These are phyloP conservation scores for Siderastrea siderea DNA, from an alignment of 92 coral and sea anemone species.

Conservation along the genomic window DNA sequence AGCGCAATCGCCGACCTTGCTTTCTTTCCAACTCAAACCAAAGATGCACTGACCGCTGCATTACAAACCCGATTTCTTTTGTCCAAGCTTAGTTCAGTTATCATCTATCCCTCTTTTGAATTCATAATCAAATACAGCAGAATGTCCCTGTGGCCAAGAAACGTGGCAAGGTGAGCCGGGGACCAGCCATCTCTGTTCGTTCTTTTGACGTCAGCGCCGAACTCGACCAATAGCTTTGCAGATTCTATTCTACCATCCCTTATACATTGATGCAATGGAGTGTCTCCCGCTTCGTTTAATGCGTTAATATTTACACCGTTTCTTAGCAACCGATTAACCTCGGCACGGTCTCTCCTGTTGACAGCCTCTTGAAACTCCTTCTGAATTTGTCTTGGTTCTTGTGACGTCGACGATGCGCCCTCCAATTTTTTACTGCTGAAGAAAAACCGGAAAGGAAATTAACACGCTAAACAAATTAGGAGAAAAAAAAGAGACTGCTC, in stretches of 20 bases:
- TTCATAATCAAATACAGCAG: slow-evolving; percentile 75
- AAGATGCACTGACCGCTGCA: background rate
- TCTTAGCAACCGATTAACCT: slow-evolving; percentile 62
- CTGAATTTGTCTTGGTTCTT: slow-evolving; percentile 24
- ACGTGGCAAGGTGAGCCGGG: slow-evolving; percentile 84
- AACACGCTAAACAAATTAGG: too few relatives aligned
- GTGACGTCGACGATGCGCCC: slow-evolving; percentile 14
- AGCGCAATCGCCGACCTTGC: background rate
- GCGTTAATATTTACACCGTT: slow-evolving; percentile 73
- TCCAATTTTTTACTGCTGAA: background rate
- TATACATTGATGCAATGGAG: slow-evolving; percentile 82
- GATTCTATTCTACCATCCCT: slow-evolving; percentile 81
- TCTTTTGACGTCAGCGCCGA: slow-evolving; percentile 78
- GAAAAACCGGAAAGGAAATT: background rate
- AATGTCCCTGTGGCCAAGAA: slow-evolving; percentile 79
- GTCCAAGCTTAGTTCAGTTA: background rate
- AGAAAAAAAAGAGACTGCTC: too few relatives aligned
- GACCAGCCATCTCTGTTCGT: slow-evolving; percentile 86
- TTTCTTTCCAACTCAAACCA: background rate
- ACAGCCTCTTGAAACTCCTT: slow-evolving; percentile 76
- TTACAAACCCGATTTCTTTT: background rate
- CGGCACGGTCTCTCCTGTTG: slow-evolving; percentile 65
- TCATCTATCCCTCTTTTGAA: slow-evolving; percentile 2
- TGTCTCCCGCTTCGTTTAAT: slow-evolving; percentile 75
- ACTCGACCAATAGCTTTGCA: slow-evolving; percentile 78